Percentiles rank a stretch among this genome's conserved stretches.
phyloP scores from a whole-genome alignment of 2,113 vertebrate species.

The Variabilichromis moorii region DNA sequence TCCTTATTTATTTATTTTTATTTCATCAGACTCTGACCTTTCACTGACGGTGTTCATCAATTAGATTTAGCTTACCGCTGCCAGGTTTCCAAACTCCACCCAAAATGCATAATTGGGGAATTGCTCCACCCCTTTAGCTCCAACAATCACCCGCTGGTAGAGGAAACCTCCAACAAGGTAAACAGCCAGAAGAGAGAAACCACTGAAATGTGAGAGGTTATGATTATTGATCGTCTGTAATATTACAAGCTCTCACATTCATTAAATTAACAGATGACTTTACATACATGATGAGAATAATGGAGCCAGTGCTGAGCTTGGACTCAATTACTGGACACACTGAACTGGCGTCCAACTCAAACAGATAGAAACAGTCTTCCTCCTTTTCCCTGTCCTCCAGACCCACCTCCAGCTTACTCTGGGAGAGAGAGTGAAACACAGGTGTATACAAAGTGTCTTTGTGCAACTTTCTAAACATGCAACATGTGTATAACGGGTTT shows the following conservation, averaged over 20 bases:
- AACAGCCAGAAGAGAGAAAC: conserved; percentile 74
- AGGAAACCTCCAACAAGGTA: conserved; percentile 91
- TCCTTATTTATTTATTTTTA: neutral
- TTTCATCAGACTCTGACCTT: neutral
- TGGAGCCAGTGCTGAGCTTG: conserved; percentile 82
- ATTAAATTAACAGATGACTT: neutral
- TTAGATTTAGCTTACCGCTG: conserved; percentile 78
- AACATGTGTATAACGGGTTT: neutral
- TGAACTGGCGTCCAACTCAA: conserved; percentile 83
- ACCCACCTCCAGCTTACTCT: conserved; percentile 75
- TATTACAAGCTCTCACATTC: neutral
- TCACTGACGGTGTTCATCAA: neutral
- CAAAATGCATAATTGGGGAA: conserved; percentile 92
- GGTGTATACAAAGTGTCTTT: neutral
- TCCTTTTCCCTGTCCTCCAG: conserved; percentile 75
- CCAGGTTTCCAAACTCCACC: conserved; percentile 88
- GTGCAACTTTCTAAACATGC: neutral
- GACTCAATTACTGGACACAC: conserved; percentile 75
- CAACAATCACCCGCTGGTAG: conserved; percentile 89
- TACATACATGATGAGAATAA: conserved; percentile 89
- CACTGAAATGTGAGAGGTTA: conserved; percentile 58
- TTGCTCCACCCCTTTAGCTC: conserved; percentile 95
- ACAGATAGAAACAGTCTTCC: conserved; percentile 86
- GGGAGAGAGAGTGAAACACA: neutral
- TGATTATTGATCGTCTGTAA: neutral